Conservation (phyloP, 2,113 vertebrate genomes). For the Planiliza haematocheilus region DNA sequence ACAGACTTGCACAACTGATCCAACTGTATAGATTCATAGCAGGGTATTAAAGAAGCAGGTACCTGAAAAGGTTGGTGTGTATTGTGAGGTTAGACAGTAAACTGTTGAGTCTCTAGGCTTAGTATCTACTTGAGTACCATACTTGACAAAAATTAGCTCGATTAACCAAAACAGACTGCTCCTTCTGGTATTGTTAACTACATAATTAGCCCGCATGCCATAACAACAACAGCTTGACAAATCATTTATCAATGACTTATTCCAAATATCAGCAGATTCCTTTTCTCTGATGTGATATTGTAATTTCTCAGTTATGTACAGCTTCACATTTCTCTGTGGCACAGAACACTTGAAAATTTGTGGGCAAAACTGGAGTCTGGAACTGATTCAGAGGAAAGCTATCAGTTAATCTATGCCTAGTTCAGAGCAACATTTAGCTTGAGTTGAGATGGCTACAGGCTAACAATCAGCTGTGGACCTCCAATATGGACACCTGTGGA, state of each 20-base stretch:
- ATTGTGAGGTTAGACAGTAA: constrained; percentile 32
- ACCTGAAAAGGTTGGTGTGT: constrained; percentile 35
- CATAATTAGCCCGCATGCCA: not conserved
- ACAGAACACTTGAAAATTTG: constrained; percentile 9
- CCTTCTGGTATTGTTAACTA: not conserved
- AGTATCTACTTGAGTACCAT: constrained; percentile 14
- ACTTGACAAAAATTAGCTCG: not conserved
- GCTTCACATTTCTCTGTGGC: not conserved
- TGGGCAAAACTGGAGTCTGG: not conserved
- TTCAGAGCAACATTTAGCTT: not conserved
- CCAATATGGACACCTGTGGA: constrained; percentile 24
- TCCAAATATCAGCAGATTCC: constrained; percentile 17
- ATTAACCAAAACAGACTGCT: constrained; percentile 14
- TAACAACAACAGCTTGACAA: constrained; percentile 16
- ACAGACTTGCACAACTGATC: constrained; percentile 53
- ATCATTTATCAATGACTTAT: constrained; percentile 2
- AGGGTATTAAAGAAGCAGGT: constrained; percentile 38
- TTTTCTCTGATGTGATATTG: not conserved
- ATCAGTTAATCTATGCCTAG: not conserved
- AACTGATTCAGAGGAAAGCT: not conserved
- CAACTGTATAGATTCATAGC: constrained; percentile 48
- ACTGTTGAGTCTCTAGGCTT: constrained; percentile 4
- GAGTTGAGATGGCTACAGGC: not conserved
- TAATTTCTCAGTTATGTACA: constrained; percentile 14
- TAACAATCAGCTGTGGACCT: constrained; percentile 44